A percentile compares a stretch with the other conserved stretches of the same genome.
These are phyloP conservation scores for Aulostomus chinensis DNA, from an alignment of 2,797 vertebrate species.

Conservation along the genomic window DNA sequence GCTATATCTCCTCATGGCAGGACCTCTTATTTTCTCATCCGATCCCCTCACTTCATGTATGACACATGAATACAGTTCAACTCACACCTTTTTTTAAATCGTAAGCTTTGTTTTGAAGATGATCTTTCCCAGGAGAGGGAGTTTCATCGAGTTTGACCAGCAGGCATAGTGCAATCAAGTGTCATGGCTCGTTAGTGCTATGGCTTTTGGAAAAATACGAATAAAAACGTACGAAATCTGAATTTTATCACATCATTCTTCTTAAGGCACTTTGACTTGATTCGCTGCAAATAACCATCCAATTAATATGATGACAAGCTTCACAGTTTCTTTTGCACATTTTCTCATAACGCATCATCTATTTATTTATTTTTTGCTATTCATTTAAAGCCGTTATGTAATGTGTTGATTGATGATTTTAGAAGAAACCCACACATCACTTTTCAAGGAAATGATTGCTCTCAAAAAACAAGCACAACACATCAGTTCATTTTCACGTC, in stretches of 20 bases:
- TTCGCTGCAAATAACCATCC: slow-evolving; percentile 16
- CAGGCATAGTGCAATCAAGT: slow-evolving; percentile 39
- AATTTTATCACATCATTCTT: slow-evolving; percentile 8
- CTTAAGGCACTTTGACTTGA: slow-evolving; percentile 56
- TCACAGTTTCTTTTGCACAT: slow-evolving; percentile 55
- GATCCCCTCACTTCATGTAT: neutral
- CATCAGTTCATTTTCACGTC: neutral
- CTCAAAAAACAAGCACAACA: neutral
- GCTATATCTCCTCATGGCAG: slow-evolving; percentile 38
- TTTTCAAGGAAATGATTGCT: too few species aligned
- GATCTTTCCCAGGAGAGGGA: neutral
- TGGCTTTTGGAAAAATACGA: slow-evolving; percentile 4
- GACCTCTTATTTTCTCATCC: slow-evolving; percentile 9
- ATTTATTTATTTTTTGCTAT: neutral
- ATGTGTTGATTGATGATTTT: too few species aligned
- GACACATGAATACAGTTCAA: slow-evolving; percentile 2
- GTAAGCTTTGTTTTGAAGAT: neutral
- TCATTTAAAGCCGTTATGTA: too few species aligned
- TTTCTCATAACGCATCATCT: slow-evolving; percentile 11
- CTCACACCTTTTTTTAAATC: slow-evolving; percentile 1
- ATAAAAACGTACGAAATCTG: neutral
- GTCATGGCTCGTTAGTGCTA: slow-evolving; percentile 5
- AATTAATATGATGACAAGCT: slow-evolving; percentile 10
- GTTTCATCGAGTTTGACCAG: slow-evolving; percentile 1
- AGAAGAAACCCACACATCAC: too few species aligned